Evolutionary conservation across 2,113 vertebrate species (phyloP).

Genomic region (Dryoscopus gambensis): DNA sequence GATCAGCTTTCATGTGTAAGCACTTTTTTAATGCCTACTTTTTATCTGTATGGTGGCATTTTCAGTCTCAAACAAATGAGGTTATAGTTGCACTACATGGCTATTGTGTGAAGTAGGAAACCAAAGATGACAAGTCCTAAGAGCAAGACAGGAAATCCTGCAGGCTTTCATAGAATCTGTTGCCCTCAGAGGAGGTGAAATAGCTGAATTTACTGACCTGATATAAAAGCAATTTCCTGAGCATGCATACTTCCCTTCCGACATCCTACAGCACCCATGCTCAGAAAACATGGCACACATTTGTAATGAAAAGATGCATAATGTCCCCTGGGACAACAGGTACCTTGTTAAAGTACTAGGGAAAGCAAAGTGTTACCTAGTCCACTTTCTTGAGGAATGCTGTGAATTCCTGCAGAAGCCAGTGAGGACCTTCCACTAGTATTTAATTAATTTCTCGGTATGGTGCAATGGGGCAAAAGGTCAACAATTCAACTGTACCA

Average conservation of each 20-base stretch:
- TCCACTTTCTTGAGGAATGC: background rate
- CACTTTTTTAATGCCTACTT: background rate
- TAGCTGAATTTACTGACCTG: background rate
- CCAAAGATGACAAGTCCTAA: background rate
- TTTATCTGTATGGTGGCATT: background rate
- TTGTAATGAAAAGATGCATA: background rate
- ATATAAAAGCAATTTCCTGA: background rate
- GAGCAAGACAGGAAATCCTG: background rate
- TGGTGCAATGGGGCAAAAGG: background rate
- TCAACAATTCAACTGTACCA: background rate
- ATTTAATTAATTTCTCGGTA: background rate
- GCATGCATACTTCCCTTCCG: background rate
- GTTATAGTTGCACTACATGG: background rate
- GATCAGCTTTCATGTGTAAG: background rate
- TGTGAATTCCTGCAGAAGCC: background rate
- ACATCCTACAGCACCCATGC: background rate
- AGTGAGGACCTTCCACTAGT: background rate
- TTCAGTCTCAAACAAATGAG: background rate
- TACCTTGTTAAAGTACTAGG: background rate
- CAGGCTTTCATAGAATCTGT: background rate
- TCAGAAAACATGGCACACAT: background rate
- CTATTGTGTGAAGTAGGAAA: background rate
- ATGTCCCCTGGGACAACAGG: too few relatives aligned
- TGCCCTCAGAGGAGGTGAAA: background rate
- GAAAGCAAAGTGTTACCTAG: background rate